These are phyloP conservation scores for Psilanteris sp. DNA, from an alignment of 1,140 invertebrate genomes.

Conservation along the genomic window DNA sequence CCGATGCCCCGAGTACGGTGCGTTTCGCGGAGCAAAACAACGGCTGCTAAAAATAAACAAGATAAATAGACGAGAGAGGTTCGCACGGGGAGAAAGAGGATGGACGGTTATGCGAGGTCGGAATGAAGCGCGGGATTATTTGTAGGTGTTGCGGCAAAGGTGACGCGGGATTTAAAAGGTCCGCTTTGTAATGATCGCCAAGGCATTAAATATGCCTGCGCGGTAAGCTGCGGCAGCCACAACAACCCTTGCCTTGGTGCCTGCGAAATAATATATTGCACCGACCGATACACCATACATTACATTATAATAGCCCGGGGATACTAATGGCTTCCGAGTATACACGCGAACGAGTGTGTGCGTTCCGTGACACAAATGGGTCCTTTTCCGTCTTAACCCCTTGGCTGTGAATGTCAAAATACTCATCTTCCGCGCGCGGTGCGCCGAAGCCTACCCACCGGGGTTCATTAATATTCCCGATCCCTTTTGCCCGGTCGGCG, in stretches of 20 bases:
- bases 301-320: conserved; percentile 57
- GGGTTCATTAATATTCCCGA: conserved; percentile 57
- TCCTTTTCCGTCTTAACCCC: conserved; percentile 55
- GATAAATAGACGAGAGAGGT: too few relatives aligned
- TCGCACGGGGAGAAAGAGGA: too few relatives aligned
- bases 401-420: conserved; percentile 60
- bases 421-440: conserved; percentile 41
- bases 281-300: conserved; percentile 59
- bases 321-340: conserved; percentile 63
- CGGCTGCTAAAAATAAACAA: too few relatives aligned
- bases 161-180: conserved; percentile 52
- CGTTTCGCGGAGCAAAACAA: too few relatives aligned
- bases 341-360: conserved; percentile 39
- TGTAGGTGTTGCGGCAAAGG: conserved; percentile 45
- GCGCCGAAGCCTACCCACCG: conserved; percentile 33
- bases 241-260: conserved; percentile 53
- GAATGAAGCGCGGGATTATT: conserved; percentile 19
- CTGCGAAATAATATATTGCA: conserved; percentile 59
- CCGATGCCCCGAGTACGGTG: conserved; percentile 50
- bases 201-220: conserved; percentile 49
- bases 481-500: conserved; percentile 38
- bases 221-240: conserved; percentile 38
- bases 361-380: conserved; percentile 52
- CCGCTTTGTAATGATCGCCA: conserved; percentile 45
- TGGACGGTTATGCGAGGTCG: not conserved